phyloP scores from a whole-genome alignment of 2,888 invertebrate genomes.

The Thymelicus acteon region DNA sequence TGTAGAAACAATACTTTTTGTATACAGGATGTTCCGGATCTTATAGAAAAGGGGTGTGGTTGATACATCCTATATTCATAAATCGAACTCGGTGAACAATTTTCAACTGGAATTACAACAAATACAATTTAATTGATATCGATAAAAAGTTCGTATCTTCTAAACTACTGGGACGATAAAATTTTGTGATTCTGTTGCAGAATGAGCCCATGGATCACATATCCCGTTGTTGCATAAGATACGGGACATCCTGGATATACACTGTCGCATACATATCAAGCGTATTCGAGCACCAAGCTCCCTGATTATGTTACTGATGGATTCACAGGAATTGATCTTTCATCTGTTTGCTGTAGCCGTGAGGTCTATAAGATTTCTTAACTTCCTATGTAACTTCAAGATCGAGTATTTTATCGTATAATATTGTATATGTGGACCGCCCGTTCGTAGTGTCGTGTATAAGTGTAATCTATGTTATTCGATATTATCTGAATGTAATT shows the following conservation, averaged over 20 bases:
- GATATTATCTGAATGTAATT: neutral
- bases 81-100: no score
- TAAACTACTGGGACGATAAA: no score
- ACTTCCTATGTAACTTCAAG: neutral
- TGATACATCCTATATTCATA: neutral
- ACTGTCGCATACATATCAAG: constrained; percentile 23
- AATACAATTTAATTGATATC: no score
- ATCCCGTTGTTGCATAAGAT: no score
- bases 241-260: neutral
- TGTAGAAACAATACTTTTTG: constrained; percentile 15
- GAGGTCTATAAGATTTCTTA: constrained; percentile 15
- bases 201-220: no score
- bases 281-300: constrained; percentile 12
- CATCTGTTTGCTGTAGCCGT: constrained; percentile 31
- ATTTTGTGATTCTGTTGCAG: no score
- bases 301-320: constrained; percentile 13
- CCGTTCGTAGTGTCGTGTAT: neutral
- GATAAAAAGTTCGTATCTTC: no score
- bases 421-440: no score
- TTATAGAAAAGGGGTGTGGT: neutral
- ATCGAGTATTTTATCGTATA: neutral
- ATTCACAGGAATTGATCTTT: constrained; percentile 38
- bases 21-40: no score
- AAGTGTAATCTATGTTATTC: neutral
- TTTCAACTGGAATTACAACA: no score